Evolutionary conservation across 2,797 vertebrate species (phyloP), one percentile per base, ranked within the genome.

Genomic region (Spea hammondii): DNA sequence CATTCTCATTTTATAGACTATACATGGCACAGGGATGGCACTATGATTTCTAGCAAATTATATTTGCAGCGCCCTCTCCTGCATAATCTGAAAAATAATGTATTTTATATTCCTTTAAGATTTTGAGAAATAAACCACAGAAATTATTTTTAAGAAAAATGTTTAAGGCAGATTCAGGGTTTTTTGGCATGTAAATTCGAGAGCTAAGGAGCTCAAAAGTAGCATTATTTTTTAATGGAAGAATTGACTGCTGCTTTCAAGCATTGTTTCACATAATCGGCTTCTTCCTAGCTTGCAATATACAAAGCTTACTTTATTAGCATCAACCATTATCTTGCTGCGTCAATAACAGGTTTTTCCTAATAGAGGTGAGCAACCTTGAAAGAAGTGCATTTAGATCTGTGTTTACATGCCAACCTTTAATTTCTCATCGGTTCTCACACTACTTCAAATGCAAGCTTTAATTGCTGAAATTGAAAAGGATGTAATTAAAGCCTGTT

Each of bases 311-410:
- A 70, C 50, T 71, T 85, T 82, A 80, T 79, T 72, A 84, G 70
- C 69, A 72, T 81, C 65, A 44, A 7, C 84, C 60, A 68, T 77
- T 84, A 85, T 86, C 85, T 89, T 81, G 73, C 70, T 88, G 80
- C 62, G 79, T 73, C 75, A 84, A 79, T 48, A 85, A 79, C 54
- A 79, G 84, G 65, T 10, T 64, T 64, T 0, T 82, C 14, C 85
- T 83, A 83, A 82, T 89, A 87, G 88, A 89, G 88, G 85, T 88
- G 84, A 85, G 86, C 86, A 87, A 89, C 77, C 84, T 89, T 87
- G 88, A 85, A 84, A 87, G 78, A 85, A 84, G 83, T 82, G 84
- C 86, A 83, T 76, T 84, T 83, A 65, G 72, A n/a, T 78, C 62
- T 84, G 86, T 86, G 86, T 89, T 84, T 80, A 79, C 80, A 7